These are phyloP conservation scores for Lasioglossum vierecki DNA, from an alignment of 2,888 invertebrate genomes.

Conservation along the genomic window DNA sequence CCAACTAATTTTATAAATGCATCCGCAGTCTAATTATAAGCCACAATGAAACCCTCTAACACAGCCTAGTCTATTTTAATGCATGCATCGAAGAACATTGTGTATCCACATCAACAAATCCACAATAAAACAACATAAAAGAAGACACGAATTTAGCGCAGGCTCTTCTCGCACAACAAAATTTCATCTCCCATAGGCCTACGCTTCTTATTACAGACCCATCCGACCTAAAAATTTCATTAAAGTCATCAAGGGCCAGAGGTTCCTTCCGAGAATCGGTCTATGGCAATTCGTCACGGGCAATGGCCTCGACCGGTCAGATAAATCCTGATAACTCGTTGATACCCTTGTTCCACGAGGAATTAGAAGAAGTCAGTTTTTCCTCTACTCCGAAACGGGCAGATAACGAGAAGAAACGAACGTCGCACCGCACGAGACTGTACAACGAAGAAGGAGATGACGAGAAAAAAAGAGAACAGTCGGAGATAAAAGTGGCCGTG, in stretches of 20 bases:
- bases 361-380: slow-evolving; percentile 9
- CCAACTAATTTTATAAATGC: too few relatives aligned
- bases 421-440: not conserved
- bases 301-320: not conserved
- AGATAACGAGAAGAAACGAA: slow-evolving; percentile 15
- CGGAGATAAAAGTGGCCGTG: not conserved
- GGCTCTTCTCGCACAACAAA: not conserved
- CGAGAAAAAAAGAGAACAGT: not conserved
- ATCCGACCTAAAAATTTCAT: not conserved
- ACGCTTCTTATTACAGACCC: not conserved
- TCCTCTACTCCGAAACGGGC: not conserved
- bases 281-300: slow-evolving; percentile 27
- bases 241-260: not conserved
- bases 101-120: not conserved
- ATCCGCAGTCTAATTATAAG: too few relatives aligned
- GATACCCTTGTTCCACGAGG: slow-evolving; percentile 2
- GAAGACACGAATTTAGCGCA: not conserved
- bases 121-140: too few relatives aligned
- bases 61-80: too few relatives aligned
- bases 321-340: slow-evolving; percentile 30
- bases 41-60: too few relatives aligned
- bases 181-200: not conserved
- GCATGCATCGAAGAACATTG: not conserved
- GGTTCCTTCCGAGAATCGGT: slow-evolving; percentile 1
- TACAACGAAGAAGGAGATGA: not conserved